Evolutionary conservation across 2,797 vertebrate genomes (phyloP).

Genomic region (Typhlichthys eigenmanni): DNA sequence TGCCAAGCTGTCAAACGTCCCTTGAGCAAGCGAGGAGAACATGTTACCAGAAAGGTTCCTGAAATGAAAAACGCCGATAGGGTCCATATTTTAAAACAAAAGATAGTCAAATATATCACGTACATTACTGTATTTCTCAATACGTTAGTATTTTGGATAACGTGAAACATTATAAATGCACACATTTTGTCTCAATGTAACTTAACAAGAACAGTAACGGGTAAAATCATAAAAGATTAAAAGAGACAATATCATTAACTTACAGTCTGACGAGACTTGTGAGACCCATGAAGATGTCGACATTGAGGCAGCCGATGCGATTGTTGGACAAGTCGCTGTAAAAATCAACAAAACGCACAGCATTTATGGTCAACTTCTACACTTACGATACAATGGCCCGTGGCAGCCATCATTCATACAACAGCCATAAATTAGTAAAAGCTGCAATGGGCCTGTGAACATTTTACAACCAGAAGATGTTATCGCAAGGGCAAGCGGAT

Average conservation of each 20-base stretch:
- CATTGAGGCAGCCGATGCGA: conserved; percentile 92
- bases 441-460: not conserved
- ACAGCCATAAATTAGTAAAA: conserved; percentile 1
- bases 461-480: not conserved
- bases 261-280: conserved; percentile 88
- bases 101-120: not conserved
- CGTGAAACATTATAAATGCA: too few species aligned
- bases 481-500: conserved; percentile 1
- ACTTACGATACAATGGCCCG: conserved; percentile 6
- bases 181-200: too few species aligned
- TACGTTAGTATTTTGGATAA: too few species aligned
- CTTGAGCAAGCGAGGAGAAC: conserved; percentile 91
- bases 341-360: conserved; percentile 1
- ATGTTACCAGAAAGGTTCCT: conserved; percentile 96
- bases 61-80: conserved; percentile 22
- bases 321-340: conserved; percentile 95
- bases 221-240: too few species aligned
- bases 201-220: too few species aligned
- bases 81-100: conserved; percentile 1
- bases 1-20: conserved; percentile 90
- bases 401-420: not conserved
- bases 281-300: conserved; percentile 92
- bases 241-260: conserved; percentile 66
- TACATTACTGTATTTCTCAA: too few species aligned
- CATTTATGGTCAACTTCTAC: conserved; percentile 16